Conservation (phyloP, 1,140 invertebrate genomes). For the Plutomurus gul region DNA sequence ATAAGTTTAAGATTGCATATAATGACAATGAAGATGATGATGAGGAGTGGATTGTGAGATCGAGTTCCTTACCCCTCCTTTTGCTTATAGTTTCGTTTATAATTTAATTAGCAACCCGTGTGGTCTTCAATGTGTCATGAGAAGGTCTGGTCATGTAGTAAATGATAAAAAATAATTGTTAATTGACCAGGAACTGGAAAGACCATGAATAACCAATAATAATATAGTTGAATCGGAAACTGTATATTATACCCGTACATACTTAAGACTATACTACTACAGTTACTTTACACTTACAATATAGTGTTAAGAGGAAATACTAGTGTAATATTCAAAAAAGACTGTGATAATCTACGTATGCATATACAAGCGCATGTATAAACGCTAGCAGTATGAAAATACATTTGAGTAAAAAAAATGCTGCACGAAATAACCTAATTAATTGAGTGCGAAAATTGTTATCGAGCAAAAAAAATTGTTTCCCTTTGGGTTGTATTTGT, state of each 20-base stretch:
- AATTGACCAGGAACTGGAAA: no score
- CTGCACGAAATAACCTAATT: slow-evolving; percentile 4
- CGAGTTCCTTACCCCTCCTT: neutral
- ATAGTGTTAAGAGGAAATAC: neutral
- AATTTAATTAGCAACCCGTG: neutral
- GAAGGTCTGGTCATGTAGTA: no score
- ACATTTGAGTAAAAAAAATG: slow-evolving; percentile 9
- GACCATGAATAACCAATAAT: no score
- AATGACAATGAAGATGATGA: slow-evolving; percentile 5
- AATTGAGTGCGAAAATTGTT: slow-evolving; percentile 12
- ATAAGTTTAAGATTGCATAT: neutral
- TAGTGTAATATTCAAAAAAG: slow-evolving; percentile 26
- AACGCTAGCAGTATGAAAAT: slow-evolving; percentile 4
- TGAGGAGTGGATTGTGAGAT: neutral
- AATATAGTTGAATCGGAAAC: neutral
- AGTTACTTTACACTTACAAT: neutral
- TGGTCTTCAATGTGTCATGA: neutral
- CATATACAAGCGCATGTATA: slow-evolving; percentile 21
- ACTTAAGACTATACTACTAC: neutral
- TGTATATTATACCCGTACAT: neutral
- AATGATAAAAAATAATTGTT: no score
- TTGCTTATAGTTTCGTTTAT: neutral
- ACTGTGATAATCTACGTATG: slow-evolving; percentile 29
- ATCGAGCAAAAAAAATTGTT: neutral
- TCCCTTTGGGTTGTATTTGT: neutral